Evolutionary conservation across 1,140 invertebrate species (phyloP), one percentile per base, ranked within the genome.

Genomic region (Papilio xuthus): DNA sequence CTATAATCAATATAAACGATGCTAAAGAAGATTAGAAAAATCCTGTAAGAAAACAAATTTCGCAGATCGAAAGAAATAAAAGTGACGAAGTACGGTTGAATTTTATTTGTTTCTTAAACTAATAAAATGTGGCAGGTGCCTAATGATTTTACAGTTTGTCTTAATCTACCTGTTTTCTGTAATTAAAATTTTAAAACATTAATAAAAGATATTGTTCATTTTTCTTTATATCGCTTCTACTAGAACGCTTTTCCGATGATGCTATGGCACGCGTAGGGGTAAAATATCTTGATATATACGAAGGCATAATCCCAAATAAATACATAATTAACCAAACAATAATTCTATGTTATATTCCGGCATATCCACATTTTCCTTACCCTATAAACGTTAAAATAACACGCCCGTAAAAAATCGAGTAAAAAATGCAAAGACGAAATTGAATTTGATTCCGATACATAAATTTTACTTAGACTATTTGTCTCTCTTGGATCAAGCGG

Each of bases 1-100:
- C 90, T 90, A 93, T 93, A 94, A 94, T 94, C 92, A 93, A 94
- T 93, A 94, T 93, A 94, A 94, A 94, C 90, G 92, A 94, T 94
- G 89, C 89, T 90, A 88, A 91, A 87, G 90, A 90, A 93, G 92
- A 94, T 94, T 94, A 94, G 92, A 93, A 93, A 92, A 93, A 93
- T 94, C 92, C 91, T 87, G 87, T 89, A 88, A 88, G 89, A 91
- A 91, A 93, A 92, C 90, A 92, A 93, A 92, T 92, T 92, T 93
- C 89, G 86, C 88, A 89, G 85, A 86, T 86, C 88, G 85, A 87
- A 85, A 86, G 84, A 82, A 85, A 71, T 77, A 67, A 75, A 82
- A 82, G 84, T 85, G 82, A 85, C 83, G 83, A 86, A 82, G 79
- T 81, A 63, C 23, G 76, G 82, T 79, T 53, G 37, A 76, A 53